Evolutionary conservation across 2,113 vertebrate genomes (phyloP).

Genomic region (Heloderma charlesbogerti): DNA sequence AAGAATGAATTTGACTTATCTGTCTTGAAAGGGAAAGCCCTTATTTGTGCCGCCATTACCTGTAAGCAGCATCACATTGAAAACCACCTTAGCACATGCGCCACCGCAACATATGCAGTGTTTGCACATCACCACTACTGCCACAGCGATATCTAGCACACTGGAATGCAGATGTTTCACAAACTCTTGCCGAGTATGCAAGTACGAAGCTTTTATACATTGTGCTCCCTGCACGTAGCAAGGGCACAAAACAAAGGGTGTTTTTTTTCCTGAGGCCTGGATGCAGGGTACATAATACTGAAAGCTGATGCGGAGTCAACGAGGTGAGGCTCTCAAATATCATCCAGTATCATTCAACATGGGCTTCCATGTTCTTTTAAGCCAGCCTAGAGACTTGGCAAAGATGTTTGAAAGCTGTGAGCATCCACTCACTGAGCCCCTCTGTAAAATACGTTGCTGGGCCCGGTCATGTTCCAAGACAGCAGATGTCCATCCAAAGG

Average conservation of each 20-base stretch:
- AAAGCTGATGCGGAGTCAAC: not conserved
- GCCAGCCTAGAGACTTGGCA: not conserved
- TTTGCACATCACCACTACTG: not conserved
- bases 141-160: not conserved
- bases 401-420: not conserved
- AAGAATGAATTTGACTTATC: not conserved
- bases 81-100: not conserved
- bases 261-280: not conserved
- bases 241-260: not conserved
- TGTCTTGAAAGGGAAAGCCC: not conserved
- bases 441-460: not conserved
- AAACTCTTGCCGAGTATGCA: not conserved
- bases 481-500: slow-evolving; percentile 32
- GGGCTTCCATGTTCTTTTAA: not conserved
- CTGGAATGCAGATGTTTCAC: not conserved
- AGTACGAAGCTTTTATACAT: not conserved
- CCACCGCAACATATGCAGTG: not conserved
- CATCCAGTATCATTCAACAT: not conserved
- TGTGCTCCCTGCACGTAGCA: not conserved
- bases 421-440: not conserved
- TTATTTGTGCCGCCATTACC: not conserved
- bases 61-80: not conserved
- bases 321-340: not conserved
- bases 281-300: not conserved
- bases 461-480: slow-evolving; percentile 1